Evolutionary conservation across 2,797 vertebrate genomes (phyloP).

Genomic region (Gallinago stenura): DNA sequence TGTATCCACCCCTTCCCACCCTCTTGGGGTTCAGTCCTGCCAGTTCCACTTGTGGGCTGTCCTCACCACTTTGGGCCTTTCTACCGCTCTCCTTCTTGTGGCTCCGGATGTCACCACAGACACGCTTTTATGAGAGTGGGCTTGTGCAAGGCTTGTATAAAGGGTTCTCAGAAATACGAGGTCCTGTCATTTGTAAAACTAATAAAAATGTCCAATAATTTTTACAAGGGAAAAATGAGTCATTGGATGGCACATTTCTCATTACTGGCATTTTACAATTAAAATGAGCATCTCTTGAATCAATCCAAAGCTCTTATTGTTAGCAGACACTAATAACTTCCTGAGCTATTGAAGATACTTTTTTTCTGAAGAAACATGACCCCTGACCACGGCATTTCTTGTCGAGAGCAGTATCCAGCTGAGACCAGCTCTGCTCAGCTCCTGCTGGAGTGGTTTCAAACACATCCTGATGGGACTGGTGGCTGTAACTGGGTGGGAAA

Average conservation of each 20-base stretch:
- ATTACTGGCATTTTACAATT: conserved; percentile 71
- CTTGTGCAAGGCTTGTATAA: conserved; percentile 73
- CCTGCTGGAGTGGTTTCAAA: conserved; percentile 70
- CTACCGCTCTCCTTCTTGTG: conserved; percentile 69
- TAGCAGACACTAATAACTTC: conserved; percentile 74
- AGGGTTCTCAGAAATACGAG: conserved; percentile 69
- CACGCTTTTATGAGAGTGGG: conserved; percentile 70
- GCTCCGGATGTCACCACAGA: conserved; percentile 71
- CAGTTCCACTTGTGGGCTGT: conserved; percentile 70
- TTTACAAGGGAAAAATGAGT: conserved; percentile 76
- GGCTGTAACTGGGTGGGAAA: conserved; percentile 73
- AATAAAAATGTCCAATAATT: conserved; percentile 71
- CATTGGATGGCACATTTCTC: conserved; percentile 72
- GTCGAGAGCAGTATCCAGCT: conserved; percentile 64
- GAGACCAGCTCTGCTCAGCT: conserved; percentile 73
- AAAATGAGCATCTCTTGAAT: conserved; percentile 72
- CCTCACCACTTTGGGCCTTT: conserved; percentile 70
- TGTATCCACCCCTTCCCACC: conserved; percentile 68
- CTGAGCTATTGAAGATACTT: conserved; percentile 71
- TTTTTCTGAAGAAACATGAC: conserved; percentile 69
- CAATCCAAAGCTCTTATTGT: conserved; percentile 69
- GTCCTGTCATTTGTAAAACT: conserved; percentile 71
- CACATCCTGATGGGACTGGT: conserved; percentile 67
- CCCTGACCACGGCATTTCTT: conserved; percentile 63
- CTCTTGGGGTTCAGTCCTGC: conserved; percentile 67